Evolutionary conservation across 2,888 invertebrate genomes (phyloP), one percentile per base, ranked within the genome.

Genomic region (Boloria euphrosyne): DNA sequence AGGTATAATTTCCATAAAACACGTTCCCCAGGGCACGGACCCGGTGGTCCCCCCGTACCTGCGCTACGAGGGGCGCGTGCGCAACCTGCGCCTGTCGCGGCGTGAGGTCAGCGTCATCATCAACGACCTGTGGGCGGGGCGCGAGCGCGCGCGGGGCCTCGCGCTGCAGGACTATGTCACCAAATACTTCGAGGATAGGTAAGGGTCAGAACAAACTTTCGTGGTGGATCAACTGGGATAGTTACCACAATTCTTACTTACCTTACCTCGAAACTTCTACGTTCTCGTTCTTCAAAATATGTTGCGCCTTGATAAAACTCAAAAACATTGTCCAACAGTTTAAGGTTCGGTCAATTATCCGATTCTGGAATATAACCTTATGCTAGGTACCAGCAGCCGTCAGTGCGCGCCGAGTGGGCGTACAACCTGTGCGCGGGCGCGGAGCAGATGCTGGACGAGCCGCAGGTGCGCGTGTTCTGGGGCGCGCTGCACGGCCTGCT

Each of bases 331-430:
- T 38, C 10, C 10, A 38, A 38, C 1, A 2, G 31, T 10, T 38
- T 22, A 22, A 22, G 22, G 2, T 22, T 22, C 22, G 22, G 22
- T 22, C 22, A 22, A 22, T 22, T 22, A 22, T 22, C 22, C 22
- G 22, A 22, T 22, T 22, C 22, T 22, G 22, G 22, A 22, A 22
- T 22, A 2, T 22, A 22, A 22, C 22, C 22, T 22, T 22, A 22
- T 22, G 7, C 6, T 64, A 92, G 92, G 71, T 93, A 93, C 75
- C 90, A 89, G 55, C 92, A 93, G 71, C 77, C 87, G 0, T 82
- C 84, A 4, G 85, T 92, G 27, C 89, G 93, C n/a, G 91, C 90
- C 0, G 92, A 93, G 70, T 93, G 92, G 92, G 90, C 92, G 7
- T 93, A 93, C 81, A 93, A 92, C 75, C 75, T 93, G 71, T 92